Conservation (phyloP, 2,113 vertebrate species). For the Burhinus bistriatus region DNA sequence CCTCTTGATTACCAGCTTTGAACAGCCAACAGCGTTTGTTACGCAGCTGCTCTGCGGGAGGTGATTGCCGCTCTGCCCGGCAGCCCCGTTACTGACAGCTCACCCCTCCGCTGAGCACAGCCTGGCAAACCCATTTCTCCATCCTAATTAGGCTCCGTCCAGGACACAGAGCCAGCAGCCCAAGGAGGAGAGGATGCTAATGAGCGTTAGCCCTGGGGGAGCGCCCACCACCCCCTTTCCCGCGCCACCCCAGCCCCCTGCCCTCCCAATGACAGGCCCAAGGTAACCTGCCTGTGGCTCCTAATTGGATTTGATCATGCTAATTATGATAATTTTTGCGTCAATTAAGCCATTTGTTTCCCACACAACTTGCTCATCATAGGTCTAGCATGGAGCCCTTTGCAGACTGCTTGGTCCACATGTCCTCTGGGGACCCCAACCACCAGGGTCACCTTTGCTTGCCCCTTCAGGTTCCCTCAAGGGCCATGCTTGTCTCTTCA, state of each 20-base stretch:
- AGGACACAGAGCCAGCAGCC: neutral
- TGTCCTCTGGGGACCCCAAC: rapidly evolving
- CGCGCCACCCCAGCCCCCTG: rapidly evolving
- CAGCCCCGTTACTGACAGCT: rapidly evolving
- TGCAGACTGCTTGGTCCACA: rapidly evolving
- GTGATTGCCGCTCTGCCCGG: rapidly evolving
- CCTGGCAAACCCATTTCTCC: neutral
- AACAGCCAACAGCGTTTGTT: neutral
- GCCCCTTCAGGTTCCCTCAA: neutral
- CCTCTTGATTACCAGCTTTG: neutral
- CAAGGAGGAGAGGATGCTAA: neutral
- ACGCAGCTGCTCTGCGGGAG: rapidly evolving
- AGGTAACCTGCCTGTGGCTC: neutral
- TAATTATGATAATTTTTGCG: neutral
- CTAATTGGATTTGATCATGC: constrained; percentile 28
- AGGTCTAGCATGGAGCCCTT: neutral
- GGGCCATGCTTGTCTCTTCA: neutral
- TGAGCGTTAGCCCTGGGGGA: rapidly evolving
- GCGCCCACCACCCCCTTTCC: rapidly evolving
- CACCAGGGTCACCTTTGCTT: neutral
- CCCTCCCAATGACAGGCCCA: neutral
- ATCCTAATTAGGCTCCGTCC: neutral
- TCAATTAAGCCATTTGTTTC: constrained; percentile 38
- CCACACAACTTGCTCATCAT: rapidly evolving
- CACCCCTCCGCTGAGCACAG: neutral